Evolutionary conservation across 1,140 invertebrate genomes (phyloP).

Genomic region (Gryllus bimaculatus): DNA sequence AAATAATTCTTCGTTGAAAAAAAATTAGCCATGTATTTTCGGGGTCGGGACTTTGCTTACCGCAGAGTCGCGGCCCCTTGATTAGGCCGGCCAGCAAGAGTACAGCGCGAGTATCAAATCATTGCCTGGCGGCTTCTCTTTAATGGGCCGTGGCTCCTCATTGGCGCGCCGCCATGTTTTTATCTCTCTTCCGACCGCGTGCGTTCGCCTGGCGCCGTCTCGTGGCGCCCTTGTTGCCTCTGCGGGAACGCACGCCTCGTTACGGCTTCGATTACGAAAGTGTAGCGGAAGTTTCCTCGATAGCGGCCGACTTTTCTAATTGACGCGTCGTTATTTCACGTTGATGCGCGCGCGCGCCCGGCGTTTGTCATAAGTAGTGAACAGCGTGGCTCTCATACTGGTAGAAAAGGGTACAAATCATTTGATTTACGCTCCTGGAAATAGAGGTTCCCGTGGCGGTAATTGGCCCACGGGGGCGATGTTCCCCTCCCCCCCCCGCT

Average conservation of each 20-base stretch:
- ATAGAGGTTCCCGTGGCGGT: too few species aligned
- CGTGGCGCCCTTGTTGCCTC: not conserved
- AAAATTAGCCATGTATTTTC: too few species aligned
- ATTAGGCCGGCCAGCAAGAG: not conserved
- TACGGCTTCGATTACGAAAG: not conserved
- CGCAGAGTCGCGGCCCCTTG: not conserved
- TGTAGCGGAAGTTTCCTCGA: not conserved
- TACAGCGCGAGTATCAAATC: not conserved
- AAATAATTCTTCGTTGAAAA: too few species aligned
- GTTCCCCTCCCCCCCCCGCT: too few species aligned
- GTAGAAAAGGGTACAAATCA: too few species aligned
- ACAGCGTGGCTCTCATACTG: too few species aligned
- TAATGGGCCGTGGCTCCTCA: not conserved
- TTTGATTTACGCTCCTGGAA: too few species aligned
- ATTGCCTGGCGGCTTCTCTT: not conserved
- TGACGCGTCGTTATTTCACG: not conserved
- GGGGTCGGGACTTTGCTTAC: too few species aligned
- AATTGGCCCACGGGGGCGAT: too few species aligned
- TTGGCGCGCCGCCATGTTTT: not conserved
- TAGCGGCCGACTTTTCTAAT: not conserved
- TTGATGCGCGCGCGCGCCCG: too few species aligned
- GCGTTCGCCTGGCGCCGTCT: not conserved
- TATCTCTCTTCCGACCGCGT: not conserved
- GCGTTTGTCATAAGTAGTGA: too few species aligned
- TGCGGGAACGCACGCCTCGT: not conserved